Conservation (phyloP, 1,140 invertebrate genomes). For the Pararge aegeria region DNA sequence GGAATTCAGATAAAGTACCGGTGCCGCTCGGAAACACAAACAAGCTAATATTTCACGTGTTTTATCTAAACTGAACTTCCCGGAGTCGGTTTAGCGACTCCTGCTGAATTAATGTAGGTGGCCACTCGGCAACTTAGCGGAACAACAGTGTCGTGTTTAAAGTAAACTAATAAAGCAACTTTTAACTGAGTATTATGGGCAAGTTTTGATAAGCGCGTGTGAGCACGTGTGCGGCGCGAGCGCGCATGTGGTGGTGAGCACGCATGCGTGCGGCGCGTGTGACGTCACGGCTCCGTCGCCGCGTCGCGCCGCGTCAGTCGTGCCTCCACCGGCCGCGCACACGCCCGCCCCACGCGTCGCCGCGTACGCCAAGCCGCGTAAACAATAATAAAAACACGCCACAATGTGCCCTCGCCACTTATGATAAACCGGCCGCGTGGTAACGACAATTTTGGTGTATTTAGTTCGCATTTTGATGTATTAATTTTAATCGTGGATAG, state of each 20-base stretch:
- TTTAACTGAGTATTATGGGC: slow-evolving; percentile 37
- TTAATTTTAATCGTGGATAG: slow-evolving; percentile 55
- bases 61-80: slow-evolving; percentile 24
- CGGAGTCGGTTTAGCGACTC: slow-evolving; percentile 9
- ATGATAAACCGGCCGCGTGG: slow-evolving; percentile 58
- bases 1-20: slow-evolving; percentile 25
- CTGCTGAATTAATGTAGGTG: slow-evolving; percentile 12
- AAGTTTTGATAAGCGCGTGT: slow-evolving; percentile 38
- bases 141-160: slow-evolving; percentile 38
- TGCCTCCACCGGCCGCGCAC: slow-evolving; percentile 48
- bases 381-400: slow-evolving; percentile 58
- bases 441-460: slow-evolving; percentile 57
- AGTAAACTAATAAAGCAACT: slow-evolving; percentile 52
- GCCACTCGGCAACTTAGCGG: slow-evolving; percentile 22
- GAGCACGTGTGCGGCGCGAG: slow-evolving; percentile 29
- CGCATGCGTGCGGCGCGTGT: slow-evolving; percentile 37
- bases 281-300: slow-evolving; percentile 30
- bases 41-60: slow-evolving; percentile 30
- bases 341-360: slow-evolving; percentile 40
- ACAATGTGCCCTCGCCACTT: slow-evolving; percentile 57
- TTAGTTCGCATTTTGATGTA: slow-evolving; percentile 68
- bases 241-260: slow-evolving; percentile 33
- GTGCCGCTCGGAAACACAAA: slow-evolving; percentile 18
- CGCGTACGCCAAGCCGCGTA: slow-evolving; percentile 49
- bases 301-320: slow-evolving; percentile 46